phyloP scores from a whole-genome alignment of 2,797 vertebrate species.

The Mus spretus region DNA sequence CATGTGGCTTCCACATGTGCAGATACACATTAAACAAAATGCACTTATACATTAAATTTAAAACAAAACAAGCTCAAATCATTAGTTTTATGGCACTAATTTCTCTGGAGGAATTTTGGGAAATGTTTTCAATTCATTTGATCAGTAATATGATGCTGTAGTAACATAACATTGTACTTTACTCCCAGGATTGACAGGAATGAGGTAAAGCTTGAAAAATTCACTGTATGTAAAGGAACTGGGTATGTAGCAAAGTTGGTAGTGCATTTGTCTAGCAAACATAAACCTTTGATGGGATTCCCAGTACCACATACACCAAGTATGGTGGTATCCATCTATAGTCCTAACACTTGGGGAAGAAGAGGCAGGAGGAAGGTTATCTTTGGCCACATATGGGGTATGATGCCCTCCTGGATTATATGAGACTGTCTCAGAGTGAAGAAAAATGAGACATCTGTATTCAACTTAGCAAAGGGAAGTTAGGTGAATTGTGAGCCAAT shows the following conservation, averaged over 20 bases:
- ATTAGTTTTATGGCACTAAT: not conserved
- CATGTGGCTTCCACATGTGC: not conserved
- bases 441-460: not conserved
- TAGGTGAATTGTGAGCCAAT: not conserved
- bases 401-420: not conserved
- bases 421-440: not conserved
- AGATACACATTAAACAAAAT: not conserved
- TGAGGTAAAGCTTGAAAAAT: not conserved
- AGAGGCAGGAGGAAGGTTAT: not conserved
- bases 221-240: conserved; percentile 9
- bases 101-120: conserved; percentile 39
- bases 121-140: conserved; percentile 46
- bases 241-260: not conserved
- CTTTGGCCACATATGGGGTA: too few relatives aligned
- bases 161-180: not conserved
- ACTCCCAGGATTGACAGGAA: not conserved
- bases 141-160: conserved; percentile 6
- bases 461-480: not conserved
- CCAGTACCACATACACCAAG: too few relatives aligned
- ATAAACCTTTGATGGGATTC: not conserved
- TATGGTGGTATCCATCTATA: not conserved
- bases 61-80: not conserved
- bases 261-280: not conserved
- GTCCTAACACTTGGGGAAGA: not conserved
- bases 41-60: not conserved